Base-by-base conservation (phyloP, 2,888 invertebrate species). In the Agrotis clavis region DNA sequence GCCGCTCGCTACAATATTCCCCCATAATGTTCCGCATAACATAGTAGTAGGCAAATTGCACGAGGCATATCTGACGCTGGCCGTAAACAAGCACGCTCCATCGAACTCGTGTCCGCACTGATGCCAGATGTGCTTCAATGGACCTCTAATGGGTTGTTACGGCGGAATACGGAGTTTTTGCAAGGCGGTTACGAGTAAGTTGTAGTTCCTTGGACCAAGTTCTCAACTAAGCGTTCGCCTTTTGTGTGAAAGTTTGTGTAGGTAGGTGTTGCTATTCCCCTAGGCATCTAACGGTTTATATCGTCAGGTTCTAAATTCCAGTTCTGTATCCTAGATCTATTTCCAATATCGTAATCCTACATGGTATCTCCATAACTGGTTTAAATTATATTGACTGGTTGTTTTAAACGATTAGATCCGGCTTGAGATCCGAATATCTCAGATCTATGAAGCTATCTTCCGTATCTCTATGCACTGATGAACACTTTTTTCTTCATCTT, bases 91-190 rank as follows among this genome's bases (percentile, higher is more conserved):
- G 56, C 78, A 83, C 73, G 83, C 81, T 67, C 65, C 76, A 77
- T 73, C 77, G 73, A 48, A 51, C 66, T 5, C 63, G 54, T 21
- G 70, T 48, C 75, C 67, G 56, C 75, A 13, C 67, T 71, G 68
- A 61, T 70, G 60, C 62, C 60, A 59, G 81, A 51, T 67, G 56
- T 77, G 78, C 81, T 67, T 81, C 81, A 81, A 47, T 71, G 67
- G 67, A 54, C 70, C 51, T 30, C 67, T 72, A 80, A 80, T 80
- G 76, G 81, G 25, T 79, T 79, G 72, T 81, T 80, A 77, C 68
- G 21, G 48, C 30, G 70, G 53, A 71, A 48, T 50, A 79, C 48
- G 21, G 19, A 67, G 64, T 67, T 75, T 67, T 79, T 79, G 65
- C 54, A 48, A 60, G 21, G 54, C 50, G 48, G 53, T 60, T 71